These are phyloP conservation scores for Bombus pascuorum DNA, from an alignment of 1,140 invertebrate species.

Conservation along the genomic window DNA sequence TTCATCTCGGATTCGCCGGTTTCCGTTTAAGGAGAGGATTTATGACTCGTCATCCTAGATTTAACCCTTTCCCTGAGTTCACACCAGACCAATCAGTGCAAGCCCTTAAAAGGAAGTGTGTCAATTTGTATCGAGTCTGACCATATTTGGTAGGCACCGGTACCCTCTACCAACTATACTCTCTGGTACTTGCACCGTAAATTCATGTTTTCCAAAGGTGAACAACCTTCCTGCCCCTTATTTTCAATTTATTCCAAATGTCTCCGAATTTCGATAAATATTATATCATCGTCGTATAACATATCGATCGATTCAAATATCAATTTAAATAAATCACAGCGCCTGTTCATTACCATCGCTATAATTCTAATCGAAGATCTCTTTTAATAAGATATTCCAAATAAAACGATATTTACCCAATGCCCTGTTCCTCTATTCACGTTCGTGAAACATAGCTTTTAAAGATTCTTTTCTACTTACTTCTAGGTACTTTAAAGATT, in stretches of 20 bases:
- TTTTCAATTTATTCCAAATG: not conserved
- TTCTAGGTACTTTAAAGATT: no score
- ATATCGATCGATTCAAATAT: no score
- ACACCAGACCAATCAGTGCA: constrained; percentile 40
- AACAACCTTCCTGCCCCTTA: not conserved
- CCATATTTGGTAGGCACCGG: constrained; percentile 53
- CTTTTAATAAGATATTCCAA: no score
- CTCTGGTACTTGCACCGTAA: not conserved
- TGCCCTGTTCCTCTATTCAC: no score
- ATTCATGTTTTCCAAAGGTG: constrained; percentile 25
- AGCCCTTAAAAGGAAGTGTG: constrained; percentile 59
- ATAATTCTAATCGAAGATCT: no score
- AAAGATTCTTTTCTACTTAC: no score
- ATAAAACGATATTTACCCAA: no score
- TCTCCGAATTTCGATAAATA: no score
- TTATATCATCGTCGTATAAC: not conserved
- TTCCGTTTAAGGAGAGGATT: constrained; percentile 44
- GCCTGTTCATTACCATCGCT: no score
- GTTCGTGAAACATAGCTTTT: no score
- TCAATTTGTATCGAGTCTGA: constrained; percentile 57
- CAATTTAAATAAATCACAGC: no score
- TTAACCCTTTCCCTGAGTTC: constrained; percentile 28
- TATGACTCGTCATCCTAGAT: constrained; percentile 25
- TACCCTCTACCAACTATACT: not conserved
- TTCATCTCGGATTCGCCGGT: not conserved